Evolutionary conservation across 1,140 invertebrate genomes (phyloP).

Genomic region (Lepidurus arcticus): DNA sequence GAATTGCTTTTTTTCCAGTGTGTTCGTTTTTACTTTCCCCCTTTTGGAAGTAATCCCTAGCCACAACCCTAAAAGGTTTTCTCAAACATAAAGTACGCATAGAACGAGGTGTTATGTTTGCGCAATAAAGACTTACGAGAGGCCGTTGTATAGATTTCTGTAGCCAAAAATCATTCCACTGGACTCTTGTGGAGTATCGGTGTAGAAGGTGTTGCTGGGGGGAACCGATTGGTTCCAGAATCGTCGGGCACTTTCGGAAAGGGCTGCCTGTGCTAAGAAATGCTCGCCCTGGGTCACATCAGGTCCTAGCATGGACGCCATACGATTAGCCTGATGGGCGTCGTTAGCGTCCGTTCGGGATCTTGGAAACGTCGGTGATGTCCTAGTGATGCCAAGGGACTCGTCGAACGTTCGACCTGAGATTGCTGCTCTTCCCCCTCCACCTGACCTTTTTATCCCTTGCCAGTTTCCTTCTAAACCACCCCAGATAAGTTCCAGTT

Average conservation of each 20-base stretch:
- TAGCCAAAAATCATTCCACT: constrained; percentile 12
- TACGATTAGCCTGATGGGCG: constrained; percentile 20
- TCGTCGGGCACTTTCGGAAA: neutral
- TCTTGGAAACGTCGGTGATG: constrained; percentile 10
- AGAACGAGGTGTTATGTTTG: constrained; percentile 12
- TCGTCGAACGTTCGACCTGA: constrained; percentile 3
- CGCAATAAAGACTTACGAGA: neutral
- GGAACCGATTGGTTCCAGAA: constrained; percentile 6
- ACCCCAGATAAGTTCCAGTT: constrained; percentile 3
- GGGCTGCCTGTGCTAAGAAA: neutral
- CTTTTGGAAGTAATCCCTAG: neutral
- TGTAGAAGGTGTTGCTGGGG: neutral
- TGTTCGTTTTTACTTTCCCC: neutral
- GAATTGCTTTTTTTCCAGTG: neutral
- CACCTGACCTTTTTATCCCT: constrained; percentile 14
- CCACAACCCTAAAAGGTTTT: constrained; percentile 2
- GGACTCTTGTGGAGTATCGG: neutral
- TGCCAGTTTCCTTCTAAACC: neutral
- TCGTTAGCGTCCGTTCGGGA: constrained; percentile 17
- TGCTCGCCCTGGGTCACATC: constrained; percentile 15
- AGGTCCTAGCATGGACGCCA: constrained; percentile 7
- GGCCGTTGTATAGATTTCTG: neutral
- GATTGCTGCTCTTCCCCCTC: constrained; percentile 2
- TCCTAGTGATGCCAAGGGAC: constrained; percentile 17
- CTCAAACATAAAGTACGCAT: neutral